Percentiles rank a stretch among this genome's conserved stretches.
Evolutionary conservation across 2,113 vertebrate species (phyloP).

Genomic region (Dicaeum eximium): DNA sequence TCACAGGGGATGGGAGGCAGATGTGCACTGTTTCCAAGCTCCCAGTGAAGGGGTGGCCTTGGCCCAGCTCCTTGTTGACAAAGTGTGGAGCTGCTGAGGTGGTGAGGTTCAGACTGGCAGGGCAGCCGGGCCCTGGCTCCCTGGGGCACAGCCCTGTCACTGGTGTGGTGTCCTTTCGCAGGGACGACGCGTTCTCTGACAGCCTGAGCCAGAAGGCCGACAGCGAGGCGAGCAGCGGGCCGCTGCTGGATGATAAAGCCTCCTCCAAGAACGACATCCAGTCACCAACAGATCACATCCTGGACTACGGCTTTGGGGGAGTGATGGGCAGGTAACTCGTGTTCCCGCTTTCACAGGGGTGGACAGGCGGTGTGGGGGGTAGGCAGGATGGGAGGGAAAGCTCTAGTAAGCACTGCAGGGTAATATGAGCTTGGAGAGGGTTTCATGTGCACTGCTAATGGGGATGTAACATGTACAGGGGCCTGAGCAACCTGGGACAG

Average conservation of each 20-base stretch:
- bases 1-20: not conserved
- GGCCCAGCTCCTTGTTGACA: not conserved
- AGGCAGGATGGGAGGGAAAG: not conserved
- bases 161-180: constrained; percentile 50
- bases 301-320: constrained; percentile 90
- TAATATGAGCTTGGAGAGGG: not conserved
- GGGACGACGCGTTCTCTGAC: constrained; percentile 97
- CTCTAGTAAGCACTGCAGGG: not conserved
- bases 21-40: not conserved
- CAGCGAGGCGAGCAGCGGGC: constrained; percentile 96
- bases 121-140: not conserved
- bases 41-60: not conserved
- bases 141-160: not conserved
- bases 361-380: not conserved
- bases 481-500: not conserved
- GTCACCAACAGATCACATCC: constrained; percentile 89
- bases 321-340: constrained; percentile 88
- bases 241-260: constrained; percentile 89
- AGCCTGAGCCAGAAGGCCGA: constrained; percentile 97
- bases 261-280: constrained; percentile 94
- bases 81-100: not conserved
- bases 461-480: not conserved
- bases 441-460: not conserved
- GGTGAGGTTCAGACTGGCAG: accelerated
- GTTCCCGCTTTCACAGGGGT: not conserved